Evolutionary conservation across 2,888 invertebrate species (phyloP).

Genomic region (Lordiphosa fenestrarum): DNA sequence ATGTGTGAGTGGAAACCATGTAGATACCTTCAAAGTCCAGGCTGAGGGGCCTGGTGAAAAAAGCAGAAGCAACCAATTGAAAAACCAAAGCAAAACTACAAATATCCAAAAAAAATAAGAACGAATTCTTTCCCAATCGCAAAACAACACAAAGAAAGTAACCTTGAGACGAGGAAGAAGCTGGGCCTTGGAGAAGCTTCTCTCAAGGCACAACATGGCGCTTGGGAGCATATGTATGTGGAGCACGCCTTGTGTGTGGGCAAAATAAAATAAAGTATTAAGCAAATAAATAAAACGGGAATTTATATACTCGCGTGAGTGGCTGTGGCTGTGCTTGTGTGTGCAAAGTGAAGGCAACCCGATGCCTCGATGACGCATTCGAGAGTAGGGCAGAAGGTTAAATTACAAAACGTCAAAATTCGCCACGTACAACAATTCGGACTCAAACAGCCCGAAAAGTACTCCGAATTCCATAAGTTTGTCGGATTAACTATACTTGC

Average conservation of each 20-base stretch:
- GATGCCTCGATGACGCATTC: slow-evolving; percentile 77
- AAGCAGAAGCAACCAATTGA: slow-evolving; percentile 6
- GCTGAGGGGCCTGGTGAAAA: slow-evolving; percentile 5
- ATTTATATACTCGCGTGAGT: background rate
- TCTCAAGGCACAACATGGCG: slow-evolving; percentile 52
- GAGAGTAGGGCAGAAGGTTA: slow-evolving; percentile 69
- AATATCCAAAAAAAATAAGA: slow-evolving; percentile 12
- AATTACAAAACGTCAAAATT: slow-evolving; percentile 55
- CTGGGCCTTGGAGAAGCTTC: slow-evolving; percentile 14
- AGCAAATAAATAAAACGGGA: slow-evolving; percentile 4
- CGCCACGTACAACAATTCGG: slow-evolving; percentile 66
- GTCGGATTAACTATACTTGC: background rate
- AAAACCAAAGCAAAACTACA: slow-evolving; percentile 13
- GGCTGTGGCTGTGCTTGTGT: slow-evolving; percentile 1
- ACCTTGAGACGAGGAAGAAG: slow-evolving; percentile 32
- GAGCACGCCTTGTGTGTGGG: background rate
- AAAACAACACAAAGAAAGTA: slow-evolving; percentile 21
- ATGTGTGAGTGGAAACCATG: slow-evolving; percentile 25
- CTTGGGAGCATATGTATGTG: slow-evolving; percentile 30
- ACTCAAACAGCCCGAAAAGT: slow-evolving; percentile 41
- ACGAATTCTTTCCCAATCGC: background rate
- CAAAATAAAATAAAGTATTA: slow-evolving; percentile 3
- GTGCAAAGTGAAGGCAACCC: slow-evolving; percentile 14
- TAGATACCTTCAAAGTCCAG: slow-evolving; percentile 11
- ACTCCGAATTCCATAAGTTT: slow-evolving; percentile 23